These are phyloP conservation scores for Drosophila mojavensis DNA, from an alignment of 1,140 invertebrate species.

Conservation along the genomic window DNA sequence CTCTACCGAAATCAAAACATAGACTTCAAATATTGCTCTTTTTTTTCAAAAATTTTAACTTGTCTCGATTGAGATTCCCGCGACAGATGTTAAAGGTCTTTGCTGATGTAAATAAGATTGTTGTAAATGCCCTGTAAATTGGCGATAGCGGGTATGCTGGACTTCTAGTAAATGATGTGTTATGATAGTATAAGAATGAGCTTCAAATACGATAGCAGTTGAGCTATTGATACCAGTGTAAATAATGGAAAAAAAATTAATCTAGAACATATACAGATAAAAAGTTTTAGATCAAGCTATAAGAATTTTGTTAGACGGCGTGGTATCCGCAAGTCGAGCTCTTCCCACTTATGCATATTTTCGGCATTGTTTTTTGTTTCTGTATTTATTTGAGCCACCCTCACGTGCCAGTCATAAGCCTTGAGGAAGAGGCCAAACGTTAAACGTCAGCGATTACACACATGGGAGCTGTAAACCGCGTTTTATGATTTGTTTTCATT, in stretches of 20 bases:
- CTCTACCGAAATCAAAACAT: conserved; percentile 37
- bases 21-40: conserved; percentile 32
- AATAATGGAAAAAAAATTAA: too few relatives aligned
- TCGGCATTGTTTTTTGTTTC: conserved; percentile 2
- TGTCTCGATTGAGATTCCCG: conserved; percentile 42
- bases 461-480: conserved; percentile 79
- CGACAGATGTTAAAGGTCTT: conserved; percentile 14
- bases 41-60: conserved; percentile 42
- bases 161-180: neutral
- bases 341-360: neutral
- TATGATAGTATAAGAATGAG: neutral
- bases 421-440: conserved; percentile 45
- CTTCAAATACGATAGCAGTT: too few relatives aligned
- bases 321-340: neutral
- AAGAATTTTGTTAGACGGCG: neutral
- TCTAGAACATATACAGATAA: too few relatives aligned
- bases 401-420: conserved; percentile 49
- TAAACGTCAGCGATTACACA: conserved; percentile 76
- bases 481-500: conserved; percentile 71
- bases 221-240: too few relatives aligned
- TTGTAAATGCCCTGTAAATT: neutral
- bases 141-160: neutral
- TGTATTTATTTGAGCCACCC: conserved; percentile 12
- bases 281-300: too few relatives aligned
- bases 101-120: conserved; percentile 15